phyloP scores from a whole-genome alignment of 1,140 invertebrate species.

The Euura lappo region DNA sequence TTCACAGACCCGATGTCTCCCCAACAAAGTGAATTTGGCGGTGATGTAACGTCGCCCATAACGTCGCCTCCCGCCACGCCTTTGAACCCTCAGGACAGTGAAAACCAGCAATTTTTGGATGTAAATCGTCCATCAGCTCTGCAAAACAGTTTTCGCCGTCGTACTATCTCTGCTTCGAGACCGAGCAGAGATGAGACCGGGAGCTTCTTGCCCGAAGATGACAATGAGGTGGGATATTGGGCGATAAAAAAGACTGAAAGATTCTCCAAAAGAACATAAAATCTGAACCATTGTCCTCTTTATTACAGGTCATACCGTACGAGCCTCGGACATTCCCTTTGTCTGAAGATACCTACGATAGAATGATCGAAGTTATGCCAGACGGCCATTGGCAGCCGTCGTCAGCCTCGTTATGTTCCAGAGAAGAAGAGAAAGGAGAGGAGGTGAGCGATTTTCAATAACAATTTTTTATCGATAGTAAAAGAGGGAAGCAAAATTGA shows the following conservation, averaged over 20 bases:
- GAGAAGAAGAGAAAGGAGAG: constrained; percentile 60
- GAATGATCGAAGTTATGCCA: constrained; percentile 75
- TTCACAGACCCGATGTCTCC: constrained; percentile 63
- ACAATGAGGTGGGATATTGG: constrained; percentile 48
- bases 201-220: constrained; percentile 51
- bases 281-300: not conserved
- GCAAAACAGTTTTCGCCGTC: constrained; percentile 56
- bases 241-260: not conserved
- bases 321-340: constrained; percentile 78
- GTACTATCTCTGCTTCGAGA: constrained; percentile 59
- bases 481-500: not conserved
- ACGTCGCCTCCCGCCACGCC: constrained; percentile 68
- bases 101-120: constrained; percentile 46
- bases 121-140: constrained; percentile 42
- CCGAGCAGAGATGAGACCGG: constrained; percentile 49
- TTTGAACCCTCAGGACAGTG: constrained; percentile 48
- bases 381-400: constrained; percentile 68
- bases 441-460: constrained; percentile 36
- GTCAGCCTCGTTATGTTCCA: constrained; percentile 62
- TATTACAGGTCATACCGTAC: constrained; percentile 66
- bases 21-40: constrained; percentile 58
- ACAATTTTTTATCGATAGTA: constrained; percentile 29
- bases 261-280: constrained; percentile 8
- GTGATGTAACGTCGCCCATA: constrained; percentile 60
- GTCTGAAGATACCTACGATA: constrained; percentile 70